Evolutionary conservation across 1,140 invertebrate species (phyloP), one percentile per base, ranked within the genome.

Genomic region (Drosophila ercepeae): DNA sequence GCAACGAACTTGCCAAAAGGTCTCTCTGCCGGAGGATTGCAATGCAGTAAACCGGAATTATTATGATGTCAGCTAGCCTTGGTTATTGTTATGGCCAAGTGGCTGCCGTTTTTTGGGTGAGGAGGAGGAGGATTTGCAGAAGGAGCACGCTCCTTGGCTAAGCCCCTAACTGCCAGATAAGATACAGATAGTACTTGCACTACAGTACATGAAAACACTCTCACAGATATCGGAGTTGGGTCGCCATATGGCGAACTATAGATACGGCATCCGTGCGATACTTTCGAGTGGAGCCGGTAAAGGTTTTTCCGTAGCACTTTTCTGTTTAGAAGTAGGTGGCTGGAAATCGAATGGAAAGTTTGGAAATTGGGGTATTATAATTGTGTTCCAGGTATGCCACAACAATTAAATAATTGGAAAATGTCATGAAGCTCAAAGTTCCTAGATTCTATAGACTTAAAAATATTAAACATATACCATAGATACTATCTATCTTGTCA

Each of bases 151-250:
- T 72, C 32, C 57, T 73, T 73, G 68, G 58, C 69, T 73, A 72
- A 73, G 57, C 49, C 65, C 63, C 34, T 51, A 34, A 63, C 69
- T 53, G 27, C 1, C 54, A 63, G 69, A 73, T 73, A 73, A 73
- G 69, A 55, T 77, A 72, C 50, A 74, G 41, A 34, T 54, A 32
- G 29, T 32, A 61, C 49, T 59, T 55, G 49, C 52, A 36, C 48
- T 39, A 21, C 32, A 27, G 57, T 60, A 78, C 75, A 84, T 69
- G 81, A 32, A 84, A 84, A 84, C 63, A 84, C 81, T 81, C 71
- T 84, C 83, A 82, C 61, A 71, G 75, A 71, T 83, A 83, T 57
- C 63, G 50, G 60, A 41, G 49, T 79, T 84, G 63, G 51, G 60
- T 57, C 53, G 54, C 81, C 79, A 84, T 84, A 84, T 84, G 79